These are phyloP conservation scores for Suricata suricatta DNA, from an alignment of 2,113 vertebrate species.

Conservation along the genomic window DNA sequence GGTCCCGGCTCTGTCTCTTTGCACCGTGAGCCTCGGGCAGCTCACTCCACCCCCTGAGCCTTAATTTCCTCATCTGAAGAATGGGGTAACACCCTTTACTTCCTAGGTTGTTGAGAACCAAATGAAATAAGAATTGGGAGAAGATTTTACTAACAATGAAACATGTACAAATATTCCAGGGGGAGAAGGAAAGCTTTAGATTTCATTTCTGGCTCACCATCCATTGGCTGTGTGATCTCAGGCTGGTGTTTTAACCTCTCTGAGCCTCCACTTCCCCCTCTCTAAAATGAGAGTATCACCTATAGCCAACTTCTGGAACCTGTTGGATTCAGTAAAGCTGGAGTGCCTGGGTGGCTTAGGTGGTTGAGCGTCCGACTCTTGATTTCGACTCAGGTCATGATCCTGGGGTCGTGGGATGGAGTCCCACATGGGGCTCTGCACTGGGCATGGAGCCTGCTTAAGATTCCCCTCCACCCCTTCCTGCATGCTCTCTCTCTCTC, in stretches of 20 bases:
- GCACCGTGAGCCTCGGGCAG: background rate
- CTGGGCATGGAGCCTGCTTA: no score
- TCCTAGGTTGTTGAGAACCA: background rate
- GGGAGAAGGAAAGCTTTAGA: background rate
- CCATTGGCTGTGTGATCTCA: background rate
- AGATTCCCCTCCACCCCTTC: no score
- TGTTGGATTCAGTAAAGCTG: background rate
- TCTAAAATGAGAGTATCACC: background rate
- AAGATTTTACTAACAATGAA: background rate
- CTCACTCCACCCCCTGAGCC: background rate
- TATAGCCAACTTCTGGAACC: background rate
- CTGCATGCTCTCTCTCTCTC: no score
- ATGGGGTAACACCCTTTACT: background rate
- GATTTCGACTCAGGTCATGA: no score
- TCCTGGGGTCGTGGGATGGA: no score
- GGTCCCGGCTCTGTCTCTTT: background rate
- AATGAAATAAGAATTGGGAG: background rate
- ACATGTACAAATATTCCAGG: background rate
- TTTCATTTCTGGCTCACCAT: conserved; percentile 2
- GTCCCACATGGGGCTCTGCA: no score
- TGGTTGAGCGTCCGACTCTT: no score
- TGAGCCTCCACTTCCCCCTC: background rate
- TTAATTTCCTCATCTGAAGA: background rate
- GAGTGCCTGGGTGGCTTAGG: no score
- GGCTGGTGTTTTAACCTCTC: background rate